Percentiles rank a stretch among this genome's conserved stretches.
Conservation (phyloP, 2,888 invertebrate genomes). For the Ptychoptera contaminata region DNA sequence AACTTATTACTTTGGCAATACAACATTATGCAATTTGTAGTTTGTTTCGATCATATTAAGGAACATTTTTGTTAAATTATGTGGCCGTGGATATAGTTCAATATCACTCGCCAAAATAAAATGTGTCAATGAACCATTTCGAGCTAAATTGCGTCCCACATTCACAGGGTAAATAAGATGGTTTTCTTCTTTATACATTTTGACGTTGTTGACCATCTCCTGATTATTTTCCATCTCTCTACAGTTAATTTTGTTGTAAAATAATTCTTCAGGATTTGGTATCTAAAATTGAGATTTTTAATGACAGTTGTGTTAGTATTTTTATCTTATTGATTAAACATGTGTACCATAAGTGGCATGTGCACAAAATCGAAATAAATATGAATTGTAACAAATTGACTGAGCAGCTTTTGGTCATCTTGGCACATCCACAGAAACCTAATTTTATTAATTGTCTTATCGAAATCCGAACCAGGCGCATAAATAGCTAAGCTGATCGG, state of each 20-base stretch:
- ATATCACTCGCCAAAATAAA: conserved; percentile 73
- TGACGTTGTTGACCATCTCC: conserved; percentile 19
- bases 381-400: conserved; percentile 45
- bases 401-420: conserved; percentile 32
- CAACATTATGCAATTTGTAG: conserved; percentile 32
- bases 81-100: conserved; percentile 68
- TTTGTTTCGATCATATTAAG: conserved; percentile 62
- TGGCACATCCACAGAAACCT: conserved; percentile 40
- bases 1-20: conserved; percentile 6
- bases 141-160: conserved; percentile 69
- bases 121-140: conserved; percentile 61
- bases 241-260: neutral
- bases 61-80: conserved; percentile 55
- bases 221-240: conserved; percentile 2
- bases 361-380: conserved; percentile 42
- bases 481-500: conserved; percentile 48
- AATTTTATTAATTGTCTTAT: conserved; percentile 38
- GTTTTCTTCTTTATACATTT: conserved; percentile 55
- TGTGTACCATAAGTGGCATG: conserved; percentile 32
- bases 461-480: conserved; percentile 45
- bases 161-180: conserved; percentile 74
- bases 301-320: neutral
- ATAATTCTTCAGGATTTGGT: neutral
- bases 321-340: too few species aligned
- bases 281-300: conserved; percentile 10